Conservation (phyloP, 1,140 invertebrate species). For the Eubasilissa regina region DNA sequence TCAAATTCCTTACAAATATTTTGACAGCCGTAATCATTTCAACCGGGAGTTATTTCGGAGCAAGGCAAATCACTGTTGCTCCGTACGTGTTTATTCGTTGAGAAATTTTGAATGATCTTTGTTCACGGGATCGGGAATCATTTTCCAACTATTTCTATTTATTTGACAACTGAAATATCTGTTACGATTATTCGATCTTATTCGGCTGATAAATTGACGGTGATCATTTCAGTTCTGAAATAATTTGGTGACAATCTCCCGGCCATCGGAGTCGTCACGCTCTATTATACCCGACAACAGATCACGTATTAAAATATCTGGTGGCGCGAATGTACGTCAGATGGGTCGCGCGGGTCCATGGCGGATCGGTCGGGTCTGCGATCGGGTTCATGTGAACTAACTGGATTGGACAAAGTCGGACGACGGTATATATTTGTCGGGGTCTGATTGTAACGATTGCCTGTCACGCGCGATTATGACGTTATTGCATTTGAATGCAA, state of each 20-base stretch:
- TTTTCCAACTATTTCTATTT: not conserved
- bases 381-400: not conserved
- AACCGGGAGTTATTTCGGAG: not conserved
- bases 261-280: slow-evolving; percentile 6
- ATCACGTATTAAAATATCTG: slow-evolving; percentile 8
- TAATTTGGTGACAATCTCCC: not conserved
- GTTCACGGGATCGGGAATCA: not conserved
- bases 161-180: not conserved
- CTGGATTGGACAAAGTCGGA: not conserved
- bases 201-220: slow-evolving; percentile 22
- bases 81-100: slow-evolving; percentile 12
- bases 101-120: not conserved
- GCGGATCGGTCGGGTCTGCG: not conserved
- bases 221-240: slow-evolving; percentile 10
- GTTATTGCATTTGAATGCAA: not conserved
- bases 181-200: not conserved
- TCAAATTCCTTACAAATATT: slow-evolving; percentile 31
- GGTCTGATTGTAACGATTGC: not conserved
- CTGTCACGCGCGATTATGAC: not conserved
- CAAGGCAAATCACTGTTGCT: slow-evolving; percentile 1
- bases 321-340: not conserved
- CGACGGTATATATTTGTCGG: not conserved
- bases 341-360: not conserved
- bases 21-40: slow-evolving; percentile 25
- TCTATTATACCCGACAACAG: not conserved